Percentiles rank a stretch among this genome's conserved stretches.
Conservation (phyloP, 2,113 vertebrate genomes). For the Setophaga coronata region DNA sequence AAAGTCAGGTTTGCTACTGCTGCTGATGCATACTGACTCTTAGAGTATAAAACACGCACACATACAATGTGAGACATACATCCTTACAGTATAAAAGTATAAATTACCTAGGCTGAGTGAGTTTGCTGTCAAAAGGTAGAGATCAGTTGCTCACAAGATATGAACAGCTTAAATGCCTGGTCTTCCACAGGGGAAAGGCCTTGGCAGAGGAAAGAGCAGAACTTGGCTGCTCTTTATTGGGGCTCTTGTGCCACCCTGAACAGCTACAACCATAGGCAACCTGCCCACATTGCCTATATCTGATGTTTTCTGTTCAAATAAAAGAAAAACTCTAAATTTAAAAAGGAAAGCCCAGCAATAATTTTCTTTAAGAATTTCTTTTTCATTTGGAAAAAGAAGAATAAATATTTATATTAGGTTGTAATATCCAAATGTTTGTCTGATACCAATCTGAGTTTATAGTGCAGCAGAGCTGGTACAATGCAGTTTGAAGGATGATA, state of each 20-base stretch:
- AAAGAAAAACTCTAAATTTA: not conserved
- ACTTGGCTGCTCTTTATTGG: not conserved
- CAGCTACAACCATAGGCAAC: not conserved
- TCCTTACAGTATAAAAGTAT: not conserved
- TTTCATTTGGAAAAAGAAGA: not conserved
- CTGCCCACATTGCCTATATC: not conserved
- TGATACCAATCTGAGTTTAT: not conserved
- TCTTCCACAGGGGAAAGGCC: not conserved
- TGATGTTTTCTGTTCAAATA: not conserved
- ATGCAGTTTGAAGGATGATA: not conserved
- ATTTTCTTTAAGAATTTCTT: not conserved
- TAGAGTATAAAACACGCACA: not conserved
- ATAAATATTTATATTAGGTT: not conserved
- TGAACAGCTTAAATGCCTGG: not conserved
- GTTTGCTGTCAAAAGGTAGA: not conserved
- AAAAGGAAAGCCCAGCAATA: not conserved
- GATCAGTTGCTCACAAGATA: not conserved
- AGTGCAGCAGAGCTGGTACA: not conserved
- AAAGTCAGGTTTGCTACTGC: not conserved
- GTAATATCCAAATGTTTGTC: not conserved
- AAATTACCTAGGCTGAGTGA: not conserved
- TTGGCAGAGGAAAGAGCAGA: not conserved
- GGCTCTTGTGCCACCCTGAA: not conserved
- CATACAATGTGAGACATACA: not conserved
- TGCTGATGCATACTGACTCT: accelerated